Base-by-base conservation (phyloP, 2,113 vertebrate genomes). In the Gallinago undulata region DNA sequence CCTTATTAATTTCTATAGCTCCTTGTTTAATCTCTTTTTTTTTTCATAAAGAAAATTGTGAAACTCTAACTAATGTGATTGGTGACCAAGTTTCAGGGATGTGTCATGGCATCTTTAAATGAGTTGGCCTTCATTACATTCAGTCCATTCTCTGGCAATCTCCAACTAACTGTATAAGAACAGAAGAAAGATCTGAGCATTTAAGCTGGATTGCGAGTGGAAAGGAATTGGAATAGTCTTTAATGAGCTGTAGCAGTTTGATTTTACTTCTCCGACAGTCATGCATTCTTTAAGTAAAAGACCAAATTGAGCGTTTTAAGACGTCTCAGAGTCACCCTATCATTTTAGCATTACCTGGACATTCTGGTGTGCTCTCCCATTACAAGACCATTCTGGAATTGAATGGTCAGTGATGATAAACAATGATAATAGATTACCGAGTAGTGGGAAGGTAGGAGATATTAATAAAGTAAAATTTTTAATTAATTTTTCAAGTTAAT, bases 401-500 rank as follows among this genome's bases (percentile, higher is more conserved):
- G 86, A 97, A 89, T 96, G 98, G 98, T 98, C 98, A 98, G 90
- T 94, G 91, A 97, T 94, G 93, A 98, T 94, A 98, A 98, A 98
- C 96, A 97, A 89, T 91, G 88, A 92, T 96, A 97, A 93, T 69
- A 94, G 94, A 97, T 97, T 97, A 95, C 97, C 39, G 68, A 92
- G 93, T 87, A 95, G 95, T 92, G 89, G 94, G 59, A 91, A 89
- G 77, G 93, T 89, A 96, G 74, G 37, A 93, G 96, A 94, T 97
- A 97, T 98, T 98, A 98, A 98, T 98, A 98, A 98, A 95, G 97
- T 96, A 96, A 96, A 95, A 97, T 97, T 98, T 98, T 97, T 97
- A 98, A 98, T 98, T 98, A 98, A 98, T 98, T 98, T 98, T 98
- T 98, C 98, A 97, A 98, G 97, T 98, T 98, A 98, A 98, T 98